Conservation (phyloP, 2,797 vertebrate species). For the Taenioides sp. region DNA sequence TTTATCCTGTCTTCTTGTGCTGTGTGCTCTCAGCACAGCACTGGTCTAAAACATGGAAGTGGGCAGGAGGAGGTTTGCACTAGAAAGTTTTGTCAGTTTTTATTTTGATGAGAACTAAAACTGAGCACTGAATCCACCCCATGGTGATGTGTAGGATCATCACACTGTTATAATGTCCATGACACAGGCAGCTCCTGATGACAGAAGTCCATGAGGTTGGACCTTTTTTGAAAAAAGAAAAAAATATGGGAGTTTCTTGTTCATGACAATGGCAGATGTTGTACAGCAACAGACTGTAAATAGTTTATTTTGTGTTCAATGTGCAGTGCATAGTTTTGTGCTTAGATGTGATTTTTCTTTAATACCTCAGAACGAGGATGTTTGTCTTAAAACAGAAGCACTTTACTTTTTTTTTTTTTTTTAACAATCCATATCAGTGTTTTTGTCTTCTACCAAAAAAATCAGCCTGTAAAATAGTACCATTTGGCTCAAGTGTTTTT, state of each 20-base stretch:
- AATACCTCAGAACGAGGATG: conserved; percentile 84
- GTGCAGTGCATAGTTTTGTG: conserved; percentile 79
- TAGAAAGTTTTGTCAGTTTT: conserved; percentile 39
- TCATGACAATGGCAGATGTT: conserved; percentile 38
- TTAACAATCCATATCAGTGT: conserved; percentile 82
- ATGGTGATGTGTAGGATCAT: conserved; percentile 25
- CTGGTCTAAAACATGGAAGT: conserved; percentile 36
- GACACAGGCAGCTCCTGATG: conserved; percentile 24
- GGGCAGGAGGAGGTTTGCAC: conserved; percentile 48
- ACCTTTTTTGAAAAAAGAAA: conserved; percentile 14
- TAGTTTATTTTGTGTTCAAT: conserved; percentile 81
- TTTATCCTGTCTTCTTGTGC: conserved; percentile 61
- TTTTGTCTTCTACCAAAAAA: conserved; percentile 41
- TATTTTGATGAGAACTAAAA: conserved; percentile 55
- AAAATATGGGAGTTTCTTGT: conserved; percentile 21
- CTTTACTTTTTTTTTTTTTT: conserved; percentile 87
- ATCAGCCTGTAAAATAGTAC: conserved; percentile 31
- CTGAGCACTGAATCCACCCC: conserved; percentile 43
- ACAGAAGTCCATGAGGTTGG: conserved; percentile 32
- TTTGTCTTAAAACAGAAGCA: conserved; percentile 87
- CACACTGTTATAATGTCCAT: conserved; percentile 26
- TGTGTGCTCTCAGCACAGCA: conserved; percentile 61
- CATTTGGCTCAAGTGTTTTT: conserved; percentile 43
- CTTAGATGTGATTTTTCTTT: conserved; percentile 78
- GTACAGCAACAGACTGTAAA: conserved; percentile 79